These are phyloP conservation scores for Galeruca laticollis DNA, from an alignment of 2,888 invertebrate genomes.

Conservation along the genomic window DNA sequence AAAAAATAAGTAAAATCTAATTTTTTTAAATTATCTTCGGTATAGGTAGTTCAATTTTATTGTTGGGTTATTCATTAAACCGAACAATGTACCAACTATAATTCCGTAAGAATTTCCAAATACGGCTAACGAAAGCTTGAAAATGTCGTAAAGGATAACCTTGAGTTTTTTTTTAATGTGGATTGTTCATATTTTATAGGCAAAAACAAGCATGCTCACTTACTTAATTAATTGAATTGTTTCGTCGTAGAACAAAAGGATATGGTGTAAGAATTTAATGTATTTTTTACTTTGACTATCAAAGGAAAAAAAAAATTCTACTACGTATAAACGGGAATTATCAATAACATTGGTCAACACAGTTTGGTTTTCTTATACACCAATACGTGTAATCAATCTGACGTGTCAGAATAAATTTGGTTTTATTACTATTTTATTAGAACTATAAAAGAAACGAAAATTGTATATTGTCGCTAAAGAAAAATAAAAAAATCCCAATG, in stretches of 20 bases:
- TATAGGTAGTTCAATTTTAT: constrained; percentile 5
- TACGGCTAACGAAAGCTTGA: constrained; percentile 33
- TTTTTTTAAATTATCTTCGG: not conserved
- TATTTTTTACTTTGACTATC: not conserved
- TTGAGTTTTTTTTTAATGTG: constrained; percentile 25
- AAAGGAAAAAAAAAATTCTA: no score
- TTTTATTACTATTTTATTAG: no score
- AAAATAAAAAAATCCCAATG: no score
- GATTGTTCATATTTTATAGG: constrained; percentile 19
- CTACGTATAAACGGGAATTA: no score
- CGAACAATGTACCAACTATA: constrained; percentile 25
- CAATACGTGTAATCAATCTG: no score
- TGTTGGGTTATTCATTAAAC: constrained; percentile 8
- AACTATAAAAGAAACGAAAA: no score
- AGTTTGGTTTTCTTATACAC: no score
- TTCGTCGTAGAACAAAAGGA: not conserved
- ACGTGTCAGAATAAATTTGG: no score
- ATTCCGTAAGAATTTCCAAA: constrained; percentile 36
- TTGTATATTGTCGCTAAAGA: no score
- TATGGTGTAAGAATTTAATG: not conserved
- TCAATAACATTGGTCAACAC: no score
- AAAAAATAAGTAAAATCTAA: not conserved
- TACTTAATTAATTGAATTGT: not conserved
- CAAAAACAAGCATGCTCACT: not conserved
- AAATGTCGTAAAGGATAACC: constrained; percentile 37